These are phyloP conservation scores for Cochlearius cochlearius DNA, from an alignment of 2,113 vertebrate species.

Conservation along the genomic window DNA sequence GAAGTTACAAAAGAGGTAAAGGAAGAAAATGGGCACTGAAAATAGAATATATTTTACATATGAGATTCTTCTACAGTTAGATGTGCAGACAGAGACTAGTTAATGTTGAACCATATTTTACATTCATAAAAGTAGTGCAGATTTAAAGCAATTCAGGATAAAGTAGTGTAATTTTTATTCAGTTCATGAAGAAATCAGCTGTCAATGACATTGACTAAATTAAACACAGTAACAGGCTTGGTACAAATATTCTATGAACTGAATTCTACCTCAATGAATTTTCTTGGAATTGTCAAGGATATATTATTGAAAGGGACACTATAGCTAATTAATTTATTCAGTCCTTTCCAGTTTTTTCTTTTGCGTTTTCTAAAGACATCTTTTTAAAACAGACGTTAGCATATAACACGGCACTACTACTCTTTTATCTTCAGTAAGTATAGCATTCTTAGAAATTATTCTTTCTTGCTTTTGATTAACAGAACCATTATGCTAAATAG, in stretches of 20 bases:
- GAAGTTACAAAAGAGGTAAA: not conserved
- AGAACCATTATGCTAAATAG: not conserved
- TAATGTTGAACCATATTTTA: not conserved
- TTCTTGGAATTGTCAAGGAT: not conserved
- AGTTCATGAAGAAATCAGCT: not conserved
- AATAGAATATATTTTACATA: not conserved
- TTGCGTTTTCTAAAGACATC: not conserved
- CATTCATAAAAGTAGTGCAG: not conserved
- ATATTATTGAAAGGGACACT: not conserved
- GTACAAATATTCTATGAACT: not conserved
- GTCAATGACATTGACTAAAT: not conserved
- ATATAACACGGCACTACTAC: not conserved
- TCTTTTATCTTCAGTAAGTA: not conserved
- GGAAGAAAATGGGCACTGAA: not conserved
- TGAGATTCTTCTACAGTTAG: not conserved
- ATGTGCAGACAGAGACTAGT: not conserved
- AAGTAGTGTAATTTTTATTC: not conserved
- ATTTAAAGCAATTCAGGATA: not conserved
- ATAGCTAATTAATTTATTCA: not conserved
- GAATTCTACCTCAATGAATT: not conserved
- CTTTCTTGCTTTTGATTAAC: not conserved
- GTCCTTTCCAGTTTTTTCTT: not conserved
- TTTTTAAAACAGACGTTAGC: not conserved
- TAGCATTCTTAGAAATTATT: not conserved
- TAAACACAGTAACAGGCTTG: not conserved